Evolutionary conservation across 2,888 invertebrate species (phyloP).

Genomic region (Harpalus rufipes): DNA sequence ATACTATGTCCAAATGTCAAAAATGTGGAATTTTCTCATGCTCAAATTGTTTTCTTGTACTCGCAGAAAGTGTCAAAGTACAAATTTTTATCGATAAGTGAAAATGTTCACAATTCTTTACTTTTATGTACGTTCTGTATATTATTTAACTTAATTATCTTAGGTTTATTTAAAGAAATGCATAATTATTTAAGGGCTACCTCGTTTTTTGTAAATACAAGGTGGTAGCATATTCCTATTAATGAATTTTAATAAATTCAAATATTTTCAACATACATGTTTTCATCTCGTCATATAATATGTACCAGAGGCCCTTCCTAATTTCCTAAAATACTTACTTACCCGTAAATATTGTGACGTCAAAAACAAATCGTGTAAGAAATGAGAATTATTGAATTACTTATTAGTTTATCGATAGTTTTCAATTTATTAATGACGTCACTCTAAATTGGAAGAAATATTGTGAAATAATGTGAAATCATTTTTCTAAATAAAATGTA

Average conservation of each 20-base stretch:
- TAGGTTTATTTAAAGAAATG: slow-evolving; percentile 65
- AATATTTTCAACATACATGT: slow-evolving; percentile 70
- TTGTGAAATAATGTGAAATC: no score
- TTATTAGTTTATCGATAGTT: no score
- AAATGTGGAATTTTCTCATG: background rate
- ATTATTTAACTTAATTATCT: slow-evolving; percentile 59
- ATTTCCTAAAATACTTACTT: background rate
- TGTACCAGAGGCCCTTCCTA: background rate
- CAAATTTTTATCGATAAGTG: slow-evolving; percentile 34
- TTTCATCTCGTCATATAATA: slow-evolving; percentile 6
- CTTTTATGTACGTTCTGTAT: slow-evolving; percentile 62
- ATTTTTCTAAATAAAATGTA: no score
- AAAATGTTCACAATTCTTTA: slow-evolving; percentile 51
- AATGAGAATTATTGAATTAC: no score
- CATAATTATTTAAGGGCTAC: slow-evolving; percentile 73
- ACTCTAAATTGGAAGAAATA: no score
- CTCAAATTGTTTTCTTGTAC: slow-evolving; percentile 13
- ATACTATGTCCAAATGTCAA: background rate
- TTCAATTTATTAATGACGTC: no score
- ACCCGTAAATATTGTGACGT: background rate
- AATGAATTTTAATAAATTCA: slow-evolving; percentile 73
- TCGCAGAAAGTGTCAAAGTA: slow-evolving; percentile 39
- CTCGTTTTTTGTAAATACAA: slow-evolving; percentile 74
- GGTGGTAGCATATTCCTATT: slow-evolving; percentile 78
- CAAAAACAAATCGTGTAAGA: no score